Evolutionary conservation across 1,140 invertebrate genomes (phyloP).

Genomic region (Lasaia peninsularis): DNA sequence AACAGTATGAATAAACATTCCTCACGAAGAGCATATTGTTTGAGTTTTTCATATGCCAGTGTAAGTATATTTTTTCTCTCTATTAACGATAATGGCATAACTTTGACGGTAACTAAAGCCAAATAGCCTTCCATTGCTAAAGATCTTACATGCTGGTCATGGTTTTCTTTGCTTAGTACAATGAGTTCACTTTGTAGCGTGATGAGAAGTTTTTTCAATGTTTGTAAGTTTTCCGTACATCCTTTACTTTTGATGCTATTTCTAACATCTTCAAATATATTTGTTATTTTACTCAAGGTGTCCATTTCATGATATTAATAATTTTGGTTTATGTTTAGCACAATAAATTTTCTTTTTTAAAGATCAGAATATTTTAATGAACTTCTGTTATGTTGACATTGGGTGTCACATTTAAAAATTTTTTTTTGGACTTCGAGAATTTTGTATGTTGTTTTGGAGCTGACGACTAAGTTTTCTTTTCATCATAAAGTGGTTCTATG

Average conservation of each 20-base stretch:
- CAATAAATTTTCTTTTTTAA: neutral
- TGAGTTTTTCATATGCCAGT: constrained; percentile 49
- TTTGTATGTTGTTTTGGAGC: too few relatives aligned
- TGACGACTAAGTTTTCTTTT: too few relatives aligned
- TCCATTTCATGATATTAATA: constrained; percentile 38
- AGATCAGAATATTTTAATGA: too few relatives aligned
- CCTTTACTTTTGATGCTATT: constrained; percentile 44
- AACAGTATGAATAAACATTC: constrained; percentile 60
- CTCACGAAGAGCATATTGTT: constrained; percentile 39
- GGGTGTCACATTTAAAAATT: too few relatives aligned
- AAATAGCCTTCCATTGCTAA: constrained; percentile 63
- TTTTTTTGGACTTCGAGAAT: too few relatives aligned
- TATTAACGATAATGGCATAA: constrained; percentile 42
- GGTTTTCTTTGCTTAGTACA: constrained; percentile 50
- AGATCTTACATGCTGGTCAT: constrained; percentile 46
- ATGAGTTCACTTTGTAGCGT: constrained; percentile 43
- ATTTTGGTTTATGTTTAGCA: constrained; percentile 9
- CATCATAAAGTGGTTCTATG: too few relatives aligned
- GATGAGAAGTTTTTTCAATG: constrained; percentile 53
- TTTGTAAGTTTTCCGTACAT: constrained; percentile 38
- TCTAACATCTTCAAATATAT: constrained; percentile 52
- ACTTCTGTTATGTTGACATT: too few relatives aligned
- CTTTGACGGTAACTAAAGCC: constrained; percentile 50
- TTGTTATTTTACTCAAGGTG: constrained; percentile 44
- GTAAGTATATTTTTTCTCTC: constrained; percentile 56